Evolutionary conservation across 1,140 invertebrate species (phyloP).

Genomic region (Delia radicum): DNA sequence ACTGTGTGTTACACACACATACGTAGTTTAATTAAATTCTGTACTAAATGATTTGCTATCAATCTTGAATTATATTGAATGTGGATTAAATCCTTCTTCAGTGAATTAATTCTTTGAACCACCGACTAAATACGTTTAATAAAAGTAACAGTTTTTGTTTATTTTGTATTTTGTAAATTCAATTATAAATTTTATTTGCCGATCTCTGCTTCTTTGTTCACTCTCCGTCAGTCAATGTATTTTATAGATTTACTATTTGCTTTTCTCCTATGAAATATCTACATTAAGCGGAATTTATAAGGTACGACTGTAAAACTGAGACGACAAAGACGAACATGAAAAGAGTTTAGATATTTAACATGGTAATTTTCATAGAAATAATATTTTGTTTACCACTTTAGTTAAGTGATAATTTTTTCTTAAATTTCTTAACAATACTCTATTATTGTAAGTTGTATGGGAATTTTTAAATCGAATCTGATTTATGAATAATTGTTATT

Average conservation of each 20-base stretch:
- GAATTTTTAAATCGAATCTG: slow-evolving; percentile 19
- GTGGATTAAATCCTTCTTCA: no score
- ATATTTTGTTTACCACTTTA: slow-evolving; percentile 10
- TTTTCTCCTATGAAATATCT: neutral
- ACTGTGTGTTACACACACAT: no score
- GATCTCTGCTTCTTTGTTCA: no score
- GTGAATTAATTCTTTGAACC: no score
- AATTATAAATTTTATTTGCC: no score
- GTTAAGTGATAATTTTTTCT: slow-evolving; percentile 13
- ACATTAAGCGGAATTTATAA: slow-evolving; percentile 9
- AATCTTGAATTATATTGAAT: no score
- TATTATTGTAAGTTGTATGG: slow-evolving; percentile 8
- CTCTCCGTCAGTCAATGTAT: neutral
- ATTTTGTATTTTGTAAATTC: no score
- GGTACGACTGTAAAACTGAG: neutral
- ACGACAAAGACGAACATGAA: neutral
- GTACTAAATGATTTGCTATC: no score
- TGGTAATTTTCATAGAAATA: slow-evolving; percentile 13
- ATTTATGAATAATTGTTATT: neutral
- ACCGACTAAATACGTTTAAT: no score
- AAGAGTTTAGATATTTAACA: slow-evolving; percentile 5
- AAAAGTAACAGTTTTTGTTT: no score
- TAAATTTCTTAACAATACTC: slow-evolving; percentile 6
- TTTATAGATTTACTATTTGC: neutral
- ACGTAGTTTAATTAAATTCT: no score